Base-by-base conservation (phyloP, 2,797 vertebrate species). In the Holocentrus rufus region DNA sequence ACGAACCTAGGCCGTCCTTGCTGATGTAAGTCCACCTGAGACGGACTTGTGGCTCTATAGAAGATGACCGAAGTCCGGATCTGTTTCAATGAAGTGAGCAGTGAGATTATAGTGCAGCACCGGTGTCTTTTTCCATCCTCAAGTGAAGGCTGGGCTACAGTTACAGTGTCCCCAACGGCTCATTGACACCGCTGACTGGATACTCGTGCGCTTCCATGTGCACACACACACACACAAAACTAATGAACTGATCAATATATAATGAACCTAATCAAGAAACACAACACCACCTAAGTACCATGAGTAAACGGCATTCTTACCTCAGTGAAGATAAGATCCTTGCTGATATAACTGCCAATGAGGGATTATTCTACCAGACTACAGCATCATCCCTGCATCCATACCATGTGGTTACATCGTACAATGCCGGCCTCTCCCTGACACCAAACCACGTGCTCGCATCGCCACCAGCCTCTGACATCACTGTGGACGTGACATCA, bases 391-490 rank as follows among this genome's bases (percentile, higher is more conserved):
- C 18, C 23, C 59, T 74, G 60, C 2, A 30, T 70, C 46, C 7
- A 25, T 15, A 64, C 46, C 47, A 11, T 34, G 15, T 44, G 30
- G 62, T 57, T 60, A 36, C 58, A 54, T 23, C 13, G 18, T 53
- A 18, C 58, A 74, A 56, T 65, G 47, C 52, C 46, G 13, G 42
- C 15, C 79, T 56, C 57, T 66, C 74, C 53, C 77, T 84, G 80
- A 63, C 75, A 88, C 76, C 60, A 60, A 69, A 77, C 55, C 66
- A 63, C 20, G 27, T 55, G 1, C 73, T 70, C 71, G 46, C 79
- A 85, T 84, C 86, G 42, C 88, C 82, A 90, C 91, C 91, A 92
- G 90, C 68, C 89, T 47, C 80, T 91, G 91, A 91, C 90, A 88
- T 91, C 90, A 84, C 81, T 56, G 39, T 59, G 66, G 44, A 70